These are phyloP conservation scores for Pomacea maculata DNA, from an alignment of 1,140 invertebrate species.

Conservation along the genomic window DNA sequence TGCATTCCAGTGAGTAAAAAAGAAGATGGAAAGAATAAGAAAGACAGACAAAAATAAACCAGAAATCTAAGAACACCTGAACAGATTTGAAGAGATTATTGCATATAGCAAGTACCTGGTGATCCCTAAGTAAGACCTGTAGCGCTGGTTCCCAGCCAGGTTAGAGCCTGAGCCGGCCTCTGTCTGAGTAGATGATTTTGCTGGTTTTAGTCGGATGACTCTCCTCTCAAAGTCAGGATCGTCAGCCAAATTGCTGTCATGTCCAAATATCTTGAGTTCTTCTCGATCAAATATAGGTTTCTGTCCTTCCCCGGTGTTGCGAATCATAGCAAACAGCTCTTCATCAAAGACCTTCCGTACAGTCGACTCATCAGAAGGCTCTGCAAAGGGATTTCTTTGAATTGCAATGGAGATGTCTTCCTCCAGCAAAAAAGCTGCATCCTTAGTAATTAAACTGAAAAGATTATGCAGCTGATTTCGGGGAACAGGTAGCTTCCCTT, in stretches of 20 bases:
- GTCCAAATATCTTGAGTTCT: conserved; percentile 50
- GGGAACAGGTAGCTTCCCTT: conserved; percentile 10
- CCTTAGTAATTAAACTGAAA: conserved; percentile 9
- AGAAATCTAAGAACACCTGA: too few relatives aligned
- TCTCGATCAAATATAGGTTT: conserved; percentile 57
- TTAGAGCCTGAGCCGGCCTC: neutral
- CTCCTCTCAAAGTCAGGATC: conserved; percentile 48
- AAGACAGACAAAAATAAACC: too few relatives aligned
- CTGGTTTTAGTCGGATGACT: conserved; percentile 19
- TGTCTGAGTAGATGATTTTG: conserved; percentile 6
- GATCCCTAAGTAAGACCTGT: neutral
- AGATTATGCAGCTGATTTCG: conserved; percentile 15
- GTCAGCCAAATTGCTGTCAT: conserved; percentile 49
- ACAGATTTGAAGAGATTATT: too few relatives aligned
- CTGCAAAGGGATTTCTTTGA: conserved; percentile 28
- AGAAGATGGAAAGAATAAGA: too few relatives aligned
- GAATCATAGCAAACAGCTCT: conserved; percentile 43
- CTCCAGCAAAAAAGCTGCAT: conserved; percentile 11
- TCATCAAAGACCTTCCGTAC: conserved; percentile 39
- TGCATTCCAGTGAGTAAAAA: too few relatives aligned
- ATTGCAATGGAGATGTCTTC: conserved; percentile 23
- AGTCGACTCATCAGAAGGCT: conserved; percentile 35
- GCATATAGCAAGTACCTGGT: neutral
- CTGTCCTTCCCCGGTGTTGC: conserved; percentile 43
- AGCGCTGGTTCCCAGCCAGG: neutral